Percentiles rank a stretch among this genome's conserved stretches.
Evolutionary conservation across 2,797 vertebrate genomes (phyloP).

Genomic region (Enteromius argenteus): DNA sequence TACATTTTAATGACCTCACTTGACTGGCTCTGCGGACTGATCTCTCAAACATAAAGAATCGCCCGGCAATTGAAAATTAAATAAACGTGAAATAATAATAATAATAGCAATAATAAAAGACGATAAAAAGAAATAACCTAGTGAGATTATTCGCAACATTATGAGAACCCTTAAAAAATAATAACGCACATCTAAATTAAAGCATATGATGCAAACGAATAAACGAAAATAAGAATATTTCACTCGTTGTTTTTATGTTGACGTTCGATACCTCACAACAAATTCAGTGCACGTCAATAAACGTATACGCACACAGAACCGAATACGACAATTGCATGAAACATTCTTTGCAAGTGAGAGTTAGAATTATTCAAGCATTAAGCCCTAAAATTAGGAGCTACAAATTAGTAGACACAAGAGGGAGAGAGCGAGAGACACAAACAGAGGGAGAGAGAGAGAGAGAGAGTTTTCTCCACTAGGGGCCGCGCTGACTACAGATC

Average conservation of each 20-base stretch:
- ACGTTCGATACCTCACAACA: not conserved
- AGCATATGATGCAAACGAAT: not conserved
- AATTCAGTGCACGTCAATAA: not conserved
- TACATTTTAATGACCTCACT: no score
- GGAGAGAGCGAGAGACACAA: conserved; percentile 7
- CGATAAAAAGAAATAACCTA: not conserved
- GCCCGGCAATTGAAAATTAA: not conserved
- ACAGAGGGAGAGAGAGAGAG: conserved; percentile 7
- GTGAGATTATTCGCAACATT: not conserved
- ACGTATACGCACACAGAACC: not conserved
- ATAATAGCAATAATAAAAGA: not conserved
- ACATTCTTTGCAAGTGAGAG: not conserved
- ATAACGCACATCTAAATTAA: not conserved
- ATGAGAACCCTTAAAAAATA: not conserved
- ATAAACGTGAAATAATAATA: not conserved
- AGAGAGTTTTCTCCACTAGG: conserved; percentile 74
- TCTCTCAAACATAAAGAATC: not conserved
- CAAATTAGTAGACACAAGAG: conserved; percentile 15
- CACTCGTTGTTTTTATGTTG: not conserved
- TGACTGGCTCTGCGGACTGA: not conserved
- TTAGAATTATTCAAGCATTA: not conserved
- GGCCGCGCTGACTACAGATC: conserved; percentile 71
- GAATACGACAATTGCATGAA: conserved; percentile 26
- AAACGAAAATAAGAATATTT: not conserved
- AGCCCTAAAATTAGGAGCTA: conserved; percentile 9